Evolutionary conservation across 2,888 invertebrate species (phyloP), one percentile per base, ranked within the genome.

Genomic region (Neuroscelio doddi): DNA sequence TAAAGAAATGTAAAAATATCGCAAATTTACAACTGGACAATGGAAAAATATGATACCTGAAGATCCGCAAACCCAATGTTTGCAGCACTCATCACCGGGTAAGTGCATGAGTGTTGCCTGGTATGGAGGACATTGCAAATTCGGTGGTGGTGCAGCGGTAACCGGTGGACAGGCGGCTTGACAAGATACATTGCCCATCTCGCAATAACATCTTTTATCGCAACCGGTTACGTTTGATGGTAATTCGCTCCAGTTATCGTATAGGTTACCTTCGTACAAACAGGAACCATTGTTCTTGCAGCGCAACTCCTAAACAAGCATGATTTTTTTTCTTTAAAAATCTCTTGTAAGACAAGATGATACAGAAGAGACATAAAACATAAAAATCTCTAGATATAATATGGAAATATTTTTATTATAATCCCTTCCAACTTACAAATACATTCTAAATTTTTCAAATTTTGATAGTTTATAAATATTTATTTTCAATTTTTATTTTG

Each of bases 231-330:
- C 85, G 50, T 92, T 89, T 5, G 89, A 85, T 0, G 96, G 95
- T 39, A 96, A 90, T 74, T 92, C 91, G 53, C 92, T 92, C 92
- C 93, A 95, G 83, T 96, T 95, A 29, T 81, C 82, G 77, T 84
- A 86, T 52, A 76, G 81, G 32, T 89, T 85, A 30, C 91, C 93
- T 67, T 91, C 89, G 76, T 92, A 92, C 49, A 87, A 85, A 77
- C 96, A 96, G 0, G 94, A 93, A 0, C 95, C 94, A 78, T 95
- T 94, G 79, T 91, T 91, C 58, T 91, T 87, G 71, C 95, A 95
- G 27, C 89, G 87, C 62, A 95, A 90, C 64, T 92, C 88, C 70
- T 93, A 88, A n/a, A 62, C 24, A 32, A 15, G 3, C 16, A 38
- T 26, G 4, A 24, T 52, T 30, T 24, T 50, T 17, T 1, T 17